Percentiles rank a stretch among this genome's conserved stretches.
phyloP scores from a whole-genome alignment of 2,113 vertebrate species.

The Hyperopisus bebe region DNA sequence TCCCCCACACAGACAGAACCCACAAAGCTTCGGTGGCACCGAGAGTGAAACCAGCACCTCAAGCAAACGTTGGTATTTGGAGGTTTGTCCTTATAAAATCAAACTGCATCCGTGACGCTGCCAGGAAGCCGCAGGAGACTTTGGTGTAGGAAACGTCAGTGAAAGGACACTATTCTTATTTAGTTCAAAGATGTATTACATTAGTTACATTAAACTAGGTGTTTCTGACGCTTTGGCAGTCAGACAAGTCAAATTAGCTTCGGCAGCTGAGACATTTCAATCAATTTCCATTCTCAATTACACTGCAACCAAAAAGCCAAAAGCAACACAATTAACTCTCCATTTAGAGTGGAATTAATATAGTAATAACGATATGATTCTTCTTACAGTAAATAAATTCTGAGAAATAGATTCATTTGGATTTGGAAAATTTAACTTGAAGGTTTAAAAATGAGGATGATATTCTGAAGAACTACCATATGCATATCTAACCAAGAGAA shows the following conservation, averaged over 20 bases:
- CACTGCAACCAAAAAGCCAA: neutral
- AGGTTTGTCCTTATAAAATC: neutral
- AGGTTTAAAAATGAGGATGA: neutral
- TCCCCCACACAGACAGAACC: neutral
- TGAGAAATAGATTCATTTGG: too few relatives aligned
- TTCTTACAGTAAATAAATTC: too few relatives aligned
- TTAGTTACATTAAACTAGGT: neutral
- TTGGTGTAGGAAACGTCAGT: neutral
- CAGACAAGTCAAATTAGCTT: neutral
- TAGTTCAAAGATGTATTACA: neutral
- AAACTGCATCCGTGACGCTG: neutral
- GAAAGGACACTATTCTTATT: neutral
- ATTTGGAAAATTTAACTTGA: neutral
- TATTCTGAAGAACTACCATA: neutral
- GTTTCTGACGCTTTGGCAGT: neutral
- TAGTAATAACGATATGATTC: neutral
- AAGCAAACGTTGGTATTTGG: neutral
- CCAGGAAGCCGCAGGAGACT: neutral
- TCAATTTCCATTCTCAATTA: neutral
- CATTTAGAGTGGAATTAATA: neutral
- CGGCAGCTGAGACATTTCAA: neutral
- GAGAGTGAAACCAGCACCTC: neutral
- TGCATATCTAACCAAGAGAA: neutral
- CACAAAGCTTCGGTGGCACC: neutral
- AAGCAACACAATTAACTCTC: neutral